A percentile compares a stretch with the other conserved stretches of the same genome.
Evolutionary conservation across 2,888 invertebrate genomes (phyloP).

Genomic region (Dermolepida albohirtum): DNA sequence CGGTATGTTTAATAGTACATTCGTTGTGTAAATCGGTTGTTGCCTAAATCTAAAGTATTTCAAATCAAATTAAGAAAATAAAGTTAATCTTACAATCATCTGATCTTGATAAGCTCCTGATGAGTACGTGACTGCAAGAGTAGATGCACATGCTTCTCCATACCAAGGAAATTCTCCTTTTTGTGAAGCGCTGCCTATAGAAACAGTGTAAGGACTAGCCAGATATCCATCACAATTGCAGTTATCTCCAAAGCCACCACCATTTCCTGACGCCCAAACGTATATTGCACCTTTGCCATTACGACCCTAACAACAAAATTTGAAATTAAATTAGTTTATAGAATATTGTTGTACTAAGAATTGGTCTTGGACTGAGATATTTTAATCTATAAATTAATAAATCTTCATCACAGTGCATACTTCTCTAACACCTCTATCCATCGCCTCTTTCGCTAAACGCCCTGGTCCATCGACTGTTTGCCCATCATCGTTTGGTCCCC

Average conservation of each 20-base stretch:
- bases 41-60: constrained; percentile 68
- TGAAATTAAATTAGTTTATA: too few species aligned
- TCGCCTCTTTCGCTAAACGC: constrained; percentile 78
- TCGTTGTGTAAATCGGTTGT: constrained; percentile 87
- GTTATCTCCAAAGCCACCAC: constrained; percentile 84
- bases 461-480: constrained; percentile 91
- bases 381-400: background rate
- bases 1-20: constrained; percentile 90
- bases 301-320: constrained; percentile 69
- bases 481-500: constrained; percentile 95
- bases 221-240: constrained; percentile 94
- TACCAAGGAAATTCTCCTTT: constrained; percentile 89
- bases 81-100: constrained; percentile 79
- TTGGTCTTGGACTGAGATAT: too few species aligned
- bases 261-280: constrained; percentile 95
- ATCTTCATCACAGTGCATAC: constrained; percentile 64
- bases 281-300: constrained; percentile 86
- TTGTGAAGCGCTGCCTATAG: constrained; percentile 88
- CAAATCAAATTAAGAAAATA: constrained; percentile 16
- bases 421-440: constrained; percentile 79
- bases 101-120: constrained; percentile 87
- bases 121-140: constrained; percentile 89
- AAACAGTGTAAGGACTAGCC: constrained; percentile 86
- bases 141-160: constrained; percentile 90
- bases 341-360: too few species aligned